phyloP scores from a whole-genome alignment of 2,797 vertebrate genomes.

The Staurois parvus region DNA sequence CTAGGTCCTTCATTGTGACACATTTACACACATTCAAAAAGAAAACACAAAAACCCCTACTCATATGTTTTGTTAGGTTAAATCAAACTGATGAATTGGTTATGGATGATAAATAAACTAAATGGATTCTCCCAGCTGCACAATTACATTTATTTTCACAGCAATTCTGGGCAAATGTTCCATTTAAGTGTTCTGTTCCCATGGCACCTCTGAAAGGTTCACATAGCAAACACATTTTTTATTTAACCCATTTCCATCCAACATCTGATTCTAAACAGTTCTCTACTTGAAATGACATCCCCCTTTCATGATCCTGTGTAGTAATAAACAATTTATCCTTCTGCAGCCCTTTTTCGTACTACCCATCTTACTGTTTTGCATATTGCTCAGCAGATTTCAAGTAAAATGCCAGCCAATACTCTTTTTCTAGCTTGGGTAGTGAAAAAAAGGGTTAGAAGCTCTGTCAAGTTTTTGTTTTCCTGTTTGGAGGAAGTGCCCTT shows the following conservation, averaged over 20 bases:
- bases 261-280: background rate
- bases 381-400: no score
- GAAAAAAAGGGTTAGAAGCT: no score
- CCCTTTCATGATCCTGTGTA: no score
- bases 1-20: no score
- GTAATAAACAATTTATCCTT: no score
- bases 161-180: slow-evolving; percentile 41
- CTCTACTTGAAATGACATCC: no score
- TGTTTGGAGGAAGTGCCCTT: no score
- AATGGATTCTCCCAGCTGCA: slow-evolving; percentile 2
- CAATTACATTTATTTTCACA: slow-evolving; percentile 47
- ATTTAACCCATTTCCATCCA: background rate
- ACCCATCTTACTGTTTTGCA: no score
- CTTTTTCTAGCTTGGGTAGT: no score
- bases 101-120: slow-evolving; percentile 46
- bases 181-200: slow-evolving; percentile 37
- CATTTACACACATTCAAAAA: slow-evolving; percentile 3
- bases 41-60: background rate
- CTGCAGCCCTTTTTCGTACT: no score
- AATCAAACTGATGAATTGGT: slow-evolving; percentile 28
- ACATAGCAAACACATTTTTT: background rate
- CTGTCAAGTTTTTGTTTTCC: no score
- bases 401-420: no score
- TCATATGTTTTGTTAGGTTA: slow-evolving; percentile 14
- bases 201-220: slow-evolving; percentile 19